These are phyloP conservation scores for Himalopsyche phryganea DNA, from an alignment of 1,140 invertebrate genomes.

Conservation along the genomic window DNA sequence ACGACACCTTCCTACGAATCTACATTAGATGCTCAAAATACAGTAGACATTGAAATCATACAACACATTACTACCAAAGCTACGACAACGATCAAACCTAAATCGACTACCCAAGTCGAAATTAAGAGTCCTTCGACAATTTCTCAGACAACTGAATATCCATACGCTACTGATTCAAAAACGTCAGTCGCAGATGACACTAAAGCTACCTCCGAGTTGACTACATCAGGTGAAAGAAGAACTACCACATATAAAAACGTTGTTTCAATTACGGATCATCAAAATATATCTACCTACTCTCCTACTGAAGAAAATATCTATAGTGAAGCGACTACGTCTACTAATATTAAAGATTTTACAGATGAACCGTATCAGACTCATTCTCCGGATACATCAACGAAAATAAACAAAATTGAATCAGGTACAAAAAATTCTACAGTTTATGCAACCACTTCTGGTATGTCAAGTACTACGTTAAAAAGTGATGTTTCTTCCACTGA, in stretches of 20 bases:
- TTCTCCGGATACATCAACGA: no score
- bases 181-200: not conserved
- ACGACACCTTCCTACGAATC: not conserved
- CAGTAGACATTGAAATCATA: no score
- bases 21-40: not conserved
- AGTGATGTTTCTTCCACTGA: no score
- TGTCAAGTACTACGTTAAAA: no score
- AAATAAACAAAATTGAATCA: no score
- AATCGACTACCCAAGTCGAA: not conserved
- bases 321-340: not conserved
- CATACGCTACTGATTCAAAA: not conserved
- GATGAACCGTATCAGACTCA: no score
- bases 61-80: not conserved
- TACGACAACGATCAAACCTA: conserved; percentile 1
- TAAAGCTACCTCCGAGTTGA: not conserved
- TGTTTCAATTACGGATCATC: not conserved
- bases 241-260: not conserved
- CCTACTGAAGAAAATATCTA: not conserved
- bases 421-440: no score
- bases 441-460: no score
- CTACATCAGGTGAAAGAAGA: not conserved
- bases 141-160: conserved; percentile 1
- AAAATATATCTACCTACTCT: not conserved
- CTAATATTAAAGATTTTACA: not conserved
- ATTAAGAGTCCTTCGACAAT: not conserved